Base-by-base conservation (phyloP, 2,888 invertebrate genomes). In the Drosophila anomelani region DNA sequence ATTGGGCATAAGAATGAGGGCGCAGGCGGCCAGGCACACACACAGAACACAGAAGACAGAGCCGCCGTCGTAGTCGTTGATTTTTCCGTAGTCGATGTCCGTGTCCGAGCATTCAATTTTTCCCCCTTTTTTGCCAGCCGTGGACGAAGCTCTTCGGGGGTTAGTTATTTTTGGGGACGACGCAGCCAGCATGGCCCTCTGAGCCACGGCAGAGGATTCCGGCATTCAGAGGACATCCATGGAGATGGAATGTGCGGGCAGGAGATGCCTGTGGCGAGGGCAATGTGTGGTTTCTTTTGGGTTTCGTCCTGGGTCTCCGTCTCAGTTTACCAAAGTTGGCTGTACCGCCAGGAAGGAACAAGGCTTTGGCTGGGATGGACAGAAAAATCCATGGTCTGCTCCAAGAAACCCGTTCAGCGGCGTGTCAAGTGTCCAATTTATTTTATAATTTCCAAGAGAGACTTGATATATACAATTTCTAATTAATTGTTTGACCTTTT, bases 101-200 rank as follows among this genome's bases (percentile, higher is more conserved):
- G 51, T 58, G 63, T 47, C 43, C 55, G 49, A 62, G 71, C 70
- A 69, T 70, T 70, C 47, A 34, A 66, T 47, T 61, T 71, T 64
- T 1, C 15, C 58, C 55, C 58, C 55, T 43, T 54, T 57, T 47
- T 41, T 32, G 75, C 53, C n/a, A 29, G 56, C 58, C 64, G 46
- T 70, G 53, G 60, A 34, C 46, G 41, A 61, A 7, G 49, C 71
- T 47, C 62, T 69, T 77, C 51, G 82, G 77, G 82, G 82, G 82
- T 82, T 79, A 82, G 82, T 85, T 82, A 82, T 87, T 84, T 82
- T 87, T 87, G 87, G 85, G 79, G 55, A 79, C 79, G 75, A 58
- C 66, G 53, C 61, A 15, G 46, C 29, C 46, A 60, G 29, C 36
- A 15, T 46, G 56, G 67, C 69, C 69, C 46, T 56, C 46, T 29